Evolutionary conservation across 2,113 vertebrate species (phyloP).

Genomic region (Neolamprologus toae): DNA sequence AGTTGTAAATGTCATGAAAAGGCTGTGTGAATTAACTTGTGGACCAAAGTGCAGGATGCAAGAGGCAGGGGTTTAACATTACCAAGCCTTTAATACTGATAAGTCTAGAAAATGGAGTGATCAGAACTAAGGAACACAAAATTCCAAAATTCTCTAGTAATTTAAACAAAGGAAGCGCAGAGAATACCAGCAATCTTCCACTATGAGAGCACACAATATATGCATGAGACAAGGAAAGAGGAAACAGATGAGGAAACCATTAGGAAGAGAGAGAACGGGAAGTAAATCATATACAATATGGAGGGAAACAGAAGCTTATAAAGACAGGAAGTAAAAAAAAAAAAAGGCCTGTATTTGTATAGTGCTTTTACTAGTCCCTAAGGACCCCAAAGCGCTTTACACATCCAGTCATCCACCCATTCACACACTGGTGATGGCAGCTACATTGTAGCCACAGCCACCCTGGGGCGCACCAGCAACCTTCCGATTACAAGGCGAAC

Average conservation of each 20-base stretch:
- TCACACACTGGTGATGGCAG: neutral
- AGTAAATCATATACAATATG: neutral
- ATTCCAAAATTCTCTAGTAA: neutral
- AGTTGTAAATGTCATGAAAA: neutral
- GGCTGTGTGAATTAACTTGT: neutral
- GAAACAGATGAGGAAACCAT: neutral
- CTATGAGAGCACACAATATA: neutral
- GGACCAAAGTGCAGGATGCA: neutral
- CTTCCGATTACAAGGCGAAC: neutral
- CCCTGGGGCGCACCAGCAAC: neutral
- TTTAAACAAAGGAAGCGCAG: neutral
- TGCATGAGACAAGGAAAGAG: neutral
- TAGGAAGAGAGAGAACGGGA: accelerated
- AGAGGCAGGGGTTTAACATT: neutral
- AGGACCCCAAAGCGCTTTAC: neutral
- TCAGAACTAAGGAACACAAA: neutral
- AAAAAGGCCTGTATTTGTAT: neutral
- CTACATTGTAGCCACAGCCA: neutral
- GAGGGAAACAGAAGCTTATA: neutral
- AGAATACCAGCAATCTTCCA: neutral
- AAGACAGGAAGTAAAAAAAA: neutral
- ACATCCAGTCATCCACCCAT: neutral
- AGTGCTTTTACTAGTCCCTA: accelerated
- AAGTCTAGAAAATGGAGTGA: neutral
- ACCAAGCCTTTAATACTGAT: neutral